A percentile compares a stretch with the other conserved stretches of the same genome.
Evolutionary conservation across 2,113 vertebrate species (phyloP).

Genomic region (Ginglymostoma cirratum): DNA sequence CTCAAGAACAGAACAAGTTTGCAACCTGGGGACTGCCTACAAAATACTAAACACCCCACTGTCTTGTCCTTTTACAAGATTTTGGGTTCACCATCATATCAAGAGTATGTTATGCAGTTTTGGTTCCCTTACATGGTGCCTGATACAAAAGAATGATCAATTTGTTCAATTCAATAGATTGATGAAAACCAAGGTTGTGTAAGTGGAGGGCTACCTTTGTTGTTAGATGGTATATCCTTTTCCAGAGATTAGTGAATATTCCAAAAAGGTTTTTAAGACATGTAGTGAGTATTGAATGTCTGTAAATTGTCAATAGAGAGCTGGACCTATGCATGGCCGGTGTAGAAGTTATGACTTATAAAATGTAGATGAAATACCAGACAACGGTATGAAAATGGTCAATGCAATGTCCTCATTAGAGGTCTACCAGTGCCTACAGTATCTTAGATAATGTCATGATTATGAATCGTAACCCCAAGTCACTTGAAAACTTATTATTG

Average conservation of each 20-base stretch:
- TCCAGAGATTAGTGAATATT: not conserved
- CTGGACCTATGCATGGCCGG: not conserved
- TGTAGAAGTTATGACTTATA: not conserved
- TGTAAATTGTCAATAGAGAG: not conserved
- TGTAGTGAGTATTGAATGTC: not conserved
- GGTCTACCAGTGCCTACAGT: too few species aligned
- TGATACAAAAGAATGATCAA: not conserved
- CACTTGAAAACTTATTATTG: too few species aligned
- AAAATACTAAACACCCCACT: not conserved
- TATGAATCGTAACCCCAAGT: too few species aligned
- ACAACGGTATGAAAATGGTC: not conserved
- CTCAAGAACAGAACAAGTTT: too few species aligned
- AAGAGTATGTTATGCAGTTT: not conserved
- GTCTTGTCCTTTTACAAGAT: not conserved
- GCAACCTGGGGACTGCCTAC: too few species aligned
- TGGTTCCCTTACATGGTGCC: not conserved
- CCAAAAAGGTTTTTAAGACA: not conserved
- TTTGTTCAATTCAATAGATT: not conserved
- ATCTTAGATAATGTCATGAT: too few species aligned
- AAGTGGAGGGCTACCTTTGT: not conserved
- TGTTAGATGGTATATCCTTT: not conserved
- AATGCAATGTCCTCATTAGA: too few species aligned
- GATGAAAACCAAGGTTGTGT: not conserved
- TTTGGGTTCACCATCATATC: not conserved
- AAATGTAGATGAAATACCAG: not conserved